These are phyloP conservation scores for Eupeodes latifasciatus DNA, from an alignment of 2,888 invertebrate species.

Conservation along the genomic window DNA sequence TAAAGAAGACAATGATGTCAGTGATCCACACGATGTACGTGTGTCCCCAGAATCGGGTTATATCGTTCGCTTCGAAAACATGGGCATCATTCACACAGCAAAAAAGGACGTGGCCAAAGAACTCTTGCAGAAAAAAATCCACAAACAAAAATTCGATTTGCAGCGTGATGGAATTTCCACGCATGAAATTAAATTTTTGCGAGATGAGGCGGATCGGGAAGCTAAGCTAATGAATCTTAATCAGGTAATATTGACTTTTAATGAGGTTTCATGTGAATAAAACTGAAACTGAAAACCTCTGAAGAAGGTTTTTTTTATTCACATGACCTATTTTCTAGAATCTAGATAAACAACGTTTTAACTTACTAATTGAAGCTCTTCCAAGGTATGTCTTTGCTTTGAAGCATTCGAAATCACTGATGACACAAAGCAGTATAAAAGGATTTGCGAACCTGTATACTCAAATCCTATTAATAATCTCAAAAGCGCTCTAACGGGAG, in stretches of 20 bases:
- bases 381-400: slow-evolving; percentile 88
- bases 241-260: slow-evolving; percentile 84
- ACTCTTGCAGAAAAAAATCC: slow-evolving; percentile 87
- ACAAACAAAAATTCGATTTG: slow-evolving; percentile 83
- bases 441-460: slow-evolving; percentile 89
- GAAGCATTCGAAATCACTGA: slow-evolving; percentile 88
- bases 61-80: slow-evolving; percentile 90
- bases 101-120: slow-evolving; percentile 90
- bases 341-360: background rate
- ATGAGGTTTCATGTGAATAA: background rate
- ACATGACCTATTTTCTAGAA: background rate
- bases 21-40: slow-evolving; percentile 88
- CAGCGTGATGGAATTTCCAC: slow-evolving; percentile 80
- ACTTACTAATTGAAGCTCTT: background rate
- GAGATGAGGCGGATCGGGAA: slow-evolving; percentile 85
- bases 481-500: slow-evolving; percentile 93
- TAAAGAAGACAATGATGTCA: slow-evolving; percentile 86
- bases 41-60: slow-evolving; percentile 87
- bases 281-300: background rate
- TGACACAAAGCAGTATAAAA: slow-evolving; percentile 84
- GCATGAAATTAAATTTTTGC: slow-evolving; percentile 79
- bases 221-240: slow-evolving; percentile 90
- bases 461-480: slow-evolving; percentile 91
- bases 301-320: background rate
- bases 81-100: slow-evolving; percentile 94